Evolutionary conservation across 2,113 vertebrate species (phyloP), one percentile per base, ranked within the genome.

Genomic region (Orcinus orca): DNA sequence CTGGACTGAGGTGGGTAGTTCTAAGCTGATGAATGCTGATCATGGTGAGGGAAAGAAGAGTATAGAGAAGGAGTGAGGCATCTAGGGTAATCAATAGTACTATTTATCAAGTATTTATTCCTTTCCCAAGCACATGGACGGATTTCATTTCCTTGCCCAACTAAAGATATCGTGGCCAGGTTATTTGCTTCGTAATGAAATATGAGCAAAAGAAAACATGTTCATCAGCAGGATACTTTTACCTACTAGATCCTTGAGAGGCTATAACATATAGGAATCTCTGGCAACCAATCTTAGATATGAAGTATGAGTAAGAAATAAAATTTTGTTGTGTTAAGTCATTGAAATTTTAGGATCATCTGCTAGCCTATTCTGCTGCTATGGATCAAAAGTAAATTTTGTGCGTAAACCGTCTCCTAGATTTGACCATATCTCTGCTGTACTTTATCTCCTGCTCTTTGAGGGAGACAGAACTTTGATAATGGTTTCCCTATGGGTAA

Each of bases 141-240:
- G 47, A 83, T 47, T 93, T 95, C 9, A 90, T 38, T 90, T 83
- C 53, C 36, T 17, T 92, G 3, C 1, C 25, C n/a, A 50, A 85
- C 71, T 94, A 71, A 92, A 81, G 63, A 44, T 1, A 74, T 13
- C 4, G 3, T 85, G 38, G 29, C 18, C 76, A 67, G 65, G 17
- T 63, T 84, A 44, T 81, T 92, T 93, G 15, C 15, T 96, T 92
- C 76, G 23, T 70, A 80, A 26, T 86, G 41, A 88, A 91, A 70
- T 55, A 68, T 20, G 29, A 96, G 8, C 36, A 84, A 55, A 83
- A 44, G 2, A 85, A 71, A 81, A 23, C 60, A 44, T 41, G 5
- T 58, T 82, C 13, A 82, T 91, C 6, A 83, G 29, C 7, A 92
- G 63, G 67, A 62, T 85, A 31, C 3, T 5, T 93, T 29, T 12